Evolutionary conservation across 2,888 invertebrate genomes (phyloP).

Genomic region (Gryllus longicercus): DNA sequence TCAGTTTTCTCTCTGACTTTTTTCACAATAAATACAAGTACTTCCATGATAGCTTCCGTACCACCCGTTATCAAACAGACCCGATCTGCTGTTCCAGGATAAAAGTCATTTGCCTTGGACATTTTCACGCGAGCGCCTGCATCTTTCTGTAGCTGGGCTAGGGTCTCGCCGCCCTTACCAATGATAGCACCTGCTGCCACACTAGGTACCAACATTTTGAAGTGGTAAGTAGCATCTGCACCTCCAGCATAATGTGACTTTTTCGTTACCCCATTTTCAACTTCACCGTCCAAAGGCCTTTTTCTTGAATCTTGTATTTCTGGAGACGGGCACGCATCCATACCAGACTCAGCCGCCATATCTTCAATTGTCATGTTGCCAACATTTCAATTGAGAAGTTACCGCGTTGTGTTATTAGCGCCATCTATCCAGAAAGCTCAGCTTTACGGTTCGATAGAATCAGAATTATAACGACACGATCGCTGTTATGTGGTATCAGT

Average conservation of each 20-base stretch:
- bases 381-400: too few species aligned
- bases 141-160: conserved; percentile 96
- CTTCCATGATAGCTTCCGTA: conserved; percentile 85
- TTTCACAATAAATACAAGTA: conserved; percentile 90
- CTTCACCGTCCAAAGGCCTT: conserved; percentile 82
- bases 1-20: conserved; percentile 94
- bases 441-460: too few species aligned
- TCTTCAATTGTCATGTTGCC: conserved; percentile 41
- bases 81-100: conserved; percentile 93
- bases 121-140: conserved; percentile 97
- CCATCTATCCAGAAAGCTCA: too few species aligned
- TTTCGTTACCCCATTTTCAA: conserved; percentile 83
- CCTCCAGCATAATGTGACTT: conserved; percentile 83
- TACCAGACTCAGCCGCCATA: conserved; percentile 90
- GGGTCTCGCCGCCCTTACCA: conserved; percentile 98
- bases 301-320: conserved; percentile 88
- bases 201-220: conserved; percentile 94
- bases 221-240: conserved; percentile 82
- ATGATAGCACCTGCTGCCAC: conserved; percentile 98
- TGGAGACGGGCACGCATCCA: conserved; percentile 91
- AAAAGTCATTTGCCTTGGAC: conserved; percentile 98
- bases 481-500: too few species aligned
- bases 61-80: conserved; percentile 91
- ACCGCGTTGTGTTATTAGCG: too few species aligned
- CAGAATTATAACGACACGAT: too few species aligned